phyloP scores from a whole-genome alignment of 2,113 vertebrate species.

The Podilymbus podiceps region DNA sequence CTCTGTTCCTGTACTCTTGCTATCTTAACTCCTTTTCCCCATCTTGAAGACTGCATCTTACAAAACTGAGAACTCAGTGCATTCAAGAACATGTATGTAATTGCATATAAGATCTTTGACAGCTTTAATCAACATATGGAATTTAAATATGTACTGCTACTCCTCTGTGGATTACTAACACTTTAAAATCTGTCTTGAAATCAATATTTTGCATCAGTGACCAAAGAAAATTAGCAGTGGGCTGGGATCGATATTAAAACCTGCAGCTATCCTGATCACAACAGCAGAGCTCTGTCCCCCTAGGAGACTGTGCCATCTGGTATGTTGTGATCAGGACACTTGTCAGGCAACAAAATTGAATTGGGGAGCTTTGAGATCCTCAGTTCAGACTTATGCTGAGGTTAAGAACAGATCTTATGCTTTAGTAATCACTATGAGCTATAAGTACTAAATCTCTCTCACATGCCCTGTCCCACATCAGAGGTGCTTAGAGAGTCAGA shows the following conservation, averaged over 20 bases:
- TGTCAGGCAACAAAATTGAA: neutral
- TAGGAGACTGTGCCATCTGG: constrained; percentile 46
- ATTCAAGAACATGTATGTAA: neutral
- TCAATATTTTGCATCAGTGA: constrained; percentile 69
- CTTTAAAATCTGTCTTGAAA: constrained; percentile 53
- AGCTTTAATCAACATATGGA: constrained; percentile 57
- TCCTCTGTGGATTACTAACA: constrained; percentile 27
- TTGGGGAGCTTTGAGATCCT: neutral
- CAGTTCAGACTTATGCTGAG: neutral
- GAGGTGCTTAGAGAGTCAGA: neutral
- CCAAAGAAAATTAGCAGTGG: constrained; percentile 56
- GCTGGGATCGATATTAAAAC: constrained; percentile 47
- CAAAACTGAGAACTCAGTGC: neutral
- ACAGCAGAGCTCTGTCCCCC: neutral
- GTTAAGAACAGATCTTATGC: neutral
- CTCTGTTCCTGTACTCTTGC: neutral
- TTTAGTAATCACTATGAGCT: neutral
- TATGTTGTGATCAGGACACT: neutral
- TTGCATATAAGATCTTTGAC: constrained; percentile 31
- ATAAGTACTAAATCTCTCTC: neutral
- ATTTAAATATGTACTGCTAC: constrained; percentile 38
- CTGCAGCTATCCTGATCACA: neutral
- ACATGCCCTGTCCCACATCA: neutral
- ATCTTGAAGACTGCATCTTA: neutral
- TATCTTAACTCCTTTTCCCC: neutral